phyloP scores from a whole-genome alignment of 2,797 vertebrate genomes.

The Oophaga sylvatica region DNA sequence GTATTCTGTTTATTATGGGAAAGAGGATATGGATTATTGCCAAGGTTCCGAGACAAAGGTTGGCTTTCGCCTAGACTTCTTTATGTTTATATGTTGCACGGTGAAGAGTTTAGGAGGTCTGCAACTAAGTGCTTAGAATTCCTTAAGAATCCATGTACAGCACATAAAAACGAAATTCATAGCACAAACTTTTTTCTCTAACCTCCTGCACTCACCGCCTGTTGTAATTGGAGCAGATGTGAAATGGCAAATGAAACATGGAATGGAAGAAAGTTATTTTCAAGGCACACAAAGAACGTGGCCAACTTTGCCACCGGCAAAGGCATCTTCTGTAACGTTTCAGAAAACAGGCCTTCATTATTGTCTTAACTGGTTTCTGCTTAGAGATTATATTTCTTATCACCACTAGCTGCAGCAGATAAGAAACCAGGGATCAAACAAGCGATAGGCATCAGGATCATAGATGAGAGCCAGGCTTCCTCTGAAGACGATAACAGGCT shows the following conservation, averaged over 20 bases:
- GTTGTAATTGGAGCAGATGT: conserved; percentile 70
- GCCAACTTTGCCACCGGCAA: conserved; percentile 64
- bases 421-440: conserved; percentile 51
- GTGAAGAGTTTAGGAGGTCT: conserved; percentile 25
- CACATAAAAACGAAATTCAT: conserved; percentile 42
- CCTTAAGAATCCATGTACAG: conserved; percentile 33
- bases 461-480: conserved; percentile 29
- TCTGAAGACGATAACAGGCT: conserved; percentile 23
- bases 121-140: not conserved
- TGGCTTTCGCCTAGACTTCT: conserved; percentile 24
- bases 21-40: conserved; percentile 24
- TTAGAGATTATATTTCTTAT: conserved; percentile 53
- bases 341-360: conserved; percentile 59
- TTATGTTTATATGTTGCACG: conserved; percentile 35
- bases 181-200: conserved; percentile 19
- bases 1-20: conserved; percentile 48
- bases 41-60: conserved; percentile 39
- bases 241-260: conserved; percentile 65
- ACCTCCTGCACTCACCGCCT: conserved; percentile 60
- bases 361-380: conserved; percentile 51
- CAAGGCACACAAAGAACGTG: conserved; percentile 60
- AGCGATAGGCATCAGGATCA: conserved; percentile 35
- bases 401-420: conserved; percentile 51
- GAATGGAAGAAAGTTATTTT: conserved; percentile 65
- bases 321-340: conserved; percentile 49